Evolutionary conservation across 2,888 invertebrate genomes (phyloP).

Genomic region (Mythimna impura): DNA sequence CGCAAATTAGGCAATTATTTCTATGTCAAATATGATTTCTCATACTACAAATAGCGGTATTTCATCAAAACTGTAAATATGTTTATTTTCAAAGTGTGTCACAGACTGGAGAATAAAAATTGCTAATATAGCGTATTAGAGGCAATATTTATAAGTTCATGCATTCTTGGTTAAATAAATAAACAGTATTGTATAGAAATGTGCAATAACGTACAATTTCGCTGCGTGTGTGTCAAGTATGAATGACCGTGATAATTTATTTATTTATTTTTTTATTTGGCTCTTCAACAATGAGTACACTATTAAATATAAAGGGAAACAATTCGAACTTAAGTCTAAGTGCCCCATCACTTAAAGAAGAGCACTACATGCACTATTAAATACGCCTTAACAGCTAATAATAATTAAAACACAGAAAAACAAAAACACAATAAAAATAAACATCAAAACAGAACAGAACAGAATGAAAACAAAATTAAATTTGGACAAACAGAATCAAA

Average conservation of each 20-base stretch:
- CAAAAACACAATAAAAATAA: too few species aligned
- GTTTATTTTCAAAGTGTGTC: constrained; percentile 12
- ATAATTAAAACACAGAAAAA: too few species aligned
- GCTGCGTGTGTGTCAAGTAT: background rate
- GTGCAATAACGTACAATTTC: background rate
- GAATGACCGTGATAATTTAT: background rate
- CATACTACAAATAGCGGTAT: constrained; percentile 18
- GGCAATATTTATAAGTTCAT: background rate
- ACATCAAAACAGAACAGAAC: too few species aligned
- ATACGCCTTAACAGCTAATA: too few species aligned
- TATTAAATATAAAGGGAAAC: too few species aligned
- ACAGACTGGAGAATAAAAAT: background rate
- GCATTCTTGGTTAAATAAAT: constrained; percentile 1
- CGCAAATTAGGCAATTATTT: constrained; percentile 24
- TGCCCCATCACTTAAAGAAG: too few species aligned
- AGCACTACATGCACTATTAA: too few species aligned
- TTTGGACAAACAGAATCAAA: too few species aligned
- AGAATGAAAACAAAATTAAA: too few species aligned
- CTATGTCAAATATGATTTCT: constrained; percentile 20
- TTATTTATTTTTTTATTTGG: too few species aligned
- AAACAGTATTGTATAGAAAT: background rate
- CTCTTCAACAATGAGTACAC: too few species aligned
- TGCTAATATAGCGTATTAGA: constrained; percentile 1
- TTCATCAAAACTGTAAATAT: constrained; percentile 29
- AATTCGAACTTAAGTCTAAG: too few species aligned